Evolutionary conservation across 2,113 vertebrate genomes (phyloP), one percentile per base, ranked within the genome.

Genomic region (Todiramphus saurophagus): DNA sequence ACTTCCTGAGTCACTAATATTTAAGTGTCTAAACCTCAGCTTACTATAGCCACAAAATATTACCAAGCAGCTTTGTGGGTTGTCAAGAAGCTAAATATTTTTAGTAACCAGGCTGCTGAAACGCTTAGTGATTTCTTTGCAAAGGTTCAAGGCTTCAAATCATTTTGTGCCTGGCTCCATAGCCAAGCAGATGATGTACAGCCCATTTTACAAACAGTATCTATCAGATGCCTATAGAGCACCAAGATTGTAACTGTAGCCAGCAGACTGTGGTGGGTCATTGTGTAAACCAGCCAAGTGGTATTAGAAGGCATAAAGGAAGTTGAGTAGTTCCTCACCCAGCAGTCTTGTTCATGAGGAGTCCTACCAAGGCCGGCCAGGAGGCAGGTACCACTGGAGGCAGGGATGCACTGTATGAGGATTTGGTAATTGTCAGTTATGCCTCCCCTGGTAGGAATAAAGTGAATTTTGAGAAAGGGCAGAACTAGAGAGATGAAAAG

Each of bases 61-160:
- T 83, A 63, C 53, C 48, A 43, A 67, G 67, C 11, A 76, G 77
- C 76, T 67, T 83, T 83, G 58, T 9, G 33, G 58, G 46, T 30
- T 72, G 81, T 59, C 76, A 63, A 76, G 88, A 72, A 83, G 73
- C 77, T 72, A 58, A 95, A 43, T 82, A 76, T 87, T 68, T 87
- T 48, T 37, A 48, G 46, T 70, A 83, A 75, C 37, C 2, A 44
- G 53, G 11, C n/a, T 56, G 62, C 64, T 48, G 53, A 83, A 76
- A 43, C 1, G 8, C 44, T 60, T 21, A 24, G 33, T 41, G 76
- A 35, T 46, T 43, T 66, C 66, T 66, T 24, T 43, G 55, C 27
- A 69, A 83, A 74, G 44, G 35, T 63, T 44, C 27, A 75, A 75
- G 44, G 64, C 35, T 67, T 67, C 76, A 48, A 44, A 89, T 48